Percentiles rank a stretch among this genome's conserved stretches.
phyloP scores from a whole-genome alignment of 64 coral and sea anemone species.

The Exaiptasia diaphana region DNA sequence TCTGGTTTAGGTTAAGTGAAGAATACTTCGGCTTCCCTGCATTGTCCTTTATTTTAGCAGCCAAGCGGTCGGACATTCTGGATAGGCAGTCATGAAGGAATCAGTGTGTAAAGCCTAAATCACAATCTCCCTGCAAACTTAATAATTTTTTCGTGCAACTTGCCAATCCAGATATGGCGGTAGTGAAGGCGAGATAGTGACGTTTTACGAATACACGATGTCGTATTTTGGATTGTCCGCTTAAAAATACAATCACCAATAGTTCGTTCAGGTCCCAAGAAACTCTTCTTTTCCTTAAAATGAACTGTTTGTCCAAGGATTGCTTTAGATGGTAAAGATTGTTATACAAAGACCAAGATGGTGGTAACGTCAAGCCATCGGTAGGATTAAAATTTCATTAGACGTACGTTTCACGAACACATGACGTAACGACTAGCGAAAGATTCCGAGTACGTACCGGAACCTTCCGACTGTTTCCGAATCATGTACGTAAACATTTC shows the following conservation, averaged over 20 bases:
- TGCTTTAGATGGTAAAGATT: constrained; percentile 76
- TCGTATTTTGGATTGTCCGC: background rate
- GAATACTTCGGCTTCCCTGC: constrained; percentile 99
- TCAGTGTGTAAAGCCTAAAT: constrained; percentile 82
- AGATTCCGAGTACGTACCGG: too few species aligned
- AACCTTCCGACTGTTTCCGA: constrained; percentile 30
- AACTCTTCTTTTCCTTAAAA: background rate
- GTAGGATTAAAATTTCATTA: constrained; percentile 97
- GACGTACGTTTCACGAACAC: constrained; percentile 61
- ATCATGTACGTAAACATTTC: too few species aligned
- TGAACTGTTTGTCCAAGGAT: constrained; percentile 45
- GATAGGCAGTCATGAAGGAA: constrained; percentile 99
- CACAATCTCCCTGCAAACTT: constrained; percentile 80
- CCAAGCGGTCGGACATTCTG: constrained; percentile 99
- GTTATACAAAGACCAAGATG: constrained; percentile 85
- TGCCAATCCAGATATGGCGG: constrained; percentile 88
- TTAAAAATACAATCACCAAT: background rate
- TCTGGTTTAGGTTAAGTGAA: constrained; percentile 99
- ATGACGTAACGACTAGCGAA: constrained; percentile 53
- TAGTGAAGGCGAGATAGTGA: constrained; percentile 62
- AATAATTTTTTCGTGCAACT: constrained; percentile 70
- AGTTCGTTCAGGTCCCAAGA: background rate
- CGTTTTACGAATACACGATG: constrained; percentile 53
- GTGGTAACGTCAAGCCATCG: constrained; percentile 94
- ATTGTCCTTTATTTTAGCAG: constrained; percentile 99